These are phyloP conservation scores for Machaerirhynchus nigripectus DNA, from an alignment of 2,113 vertebrate genomes.

Conservation along the genomic window DNA sequence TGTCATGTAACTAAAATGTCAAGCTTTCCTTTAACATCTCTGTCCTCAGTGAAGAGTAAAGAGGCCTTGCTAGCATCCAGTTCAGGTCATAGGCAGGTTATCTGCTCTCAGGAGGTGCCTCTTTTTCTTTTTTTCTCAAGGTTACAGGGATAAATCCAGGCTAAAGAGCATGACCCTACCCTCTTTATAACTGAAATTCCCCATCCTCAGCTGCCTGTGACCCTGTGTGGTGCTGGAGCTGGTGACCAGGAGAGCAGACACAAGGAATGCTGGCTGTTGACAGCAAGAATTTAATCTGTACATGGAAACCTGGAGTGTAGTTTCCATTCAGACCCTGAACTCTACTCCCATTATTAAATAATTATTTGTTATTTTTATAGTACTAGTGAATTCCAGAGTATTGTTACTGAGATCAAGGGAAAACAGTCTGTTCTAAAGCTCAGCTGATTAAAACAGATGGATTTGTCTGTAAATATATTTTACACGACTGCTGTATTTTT, in stretches of 20 bases:
- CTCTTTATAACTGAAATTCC: background rate
- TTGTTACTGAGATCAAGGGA: constrained; percentile 27
- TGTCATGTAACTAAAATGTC: background rate
- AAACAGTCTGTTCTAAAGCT: constrained; percentile 36
- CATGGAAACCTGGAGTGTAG: background rate
- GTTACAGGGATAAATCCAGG: background rate
- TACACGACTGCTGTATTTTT: constrained; percentile 11
- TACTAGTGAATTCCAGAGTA: background rate
- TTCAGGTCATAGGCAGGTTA: background rate
- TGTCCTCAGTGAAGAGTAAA: background rate
- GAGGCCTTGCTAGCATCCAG: background rate
- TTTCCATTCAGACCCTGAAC: background rate
- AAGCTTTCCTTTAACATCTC: background rate
- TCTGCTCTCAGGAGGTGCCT: background rate
- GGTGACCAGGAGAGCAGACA: background rate
- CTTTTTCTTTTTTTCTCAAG: background rate
- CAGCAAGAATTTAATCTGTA: background rate
- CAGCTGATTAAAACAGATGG: constrained; percentile 51
- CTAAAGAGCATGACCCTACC: background rate
- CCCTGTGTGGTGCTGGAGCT: background rate
- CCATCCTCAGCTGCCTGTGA: background rate
- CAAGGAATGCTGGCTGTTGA: background rate
- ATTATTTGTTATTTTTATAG: constrained; percentile 21
- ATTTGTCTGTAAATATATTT: constrained; percentile 38
- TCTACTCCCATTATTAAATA: background rate